Base-by-base conservation (phyloP, 2,797 vertebrate genomes). In the Parauchenoglanis punctatus region DNA sequence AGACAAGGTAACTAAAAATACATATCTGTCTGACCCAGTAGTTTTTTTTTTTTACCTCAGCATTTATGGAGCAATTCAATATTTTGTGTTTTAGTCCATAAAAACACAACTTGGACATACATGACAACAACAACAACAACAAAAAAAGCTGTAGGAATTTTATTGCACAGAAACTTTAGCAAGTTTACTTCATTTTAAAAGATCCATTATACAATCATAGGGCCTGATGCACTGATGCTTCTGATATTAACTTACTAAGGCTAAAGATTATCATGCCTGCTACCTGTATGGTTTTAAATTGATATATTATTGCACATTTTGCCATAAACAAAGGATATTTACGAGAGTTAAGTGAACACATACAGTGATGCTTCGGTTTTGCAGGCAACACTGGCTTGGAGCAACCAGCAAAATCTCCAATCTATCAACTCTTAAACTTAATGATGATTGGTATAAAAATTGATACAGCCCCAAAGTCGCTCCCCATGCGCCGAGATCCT, bases 11-110 rank as follows among this genome's bases (percentile, higher is more conserved):
- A 67, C 2, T 40, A 46, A 78, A 67, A 54, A 72, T 40, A 44
- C 35, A 40, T 46, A 73, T 73, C 10, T 25, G 20, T 20, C 70
- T 46, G 44, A 20, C 10, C 44, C 49, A 44, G 18, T 44, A 72
- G 35, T 6, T 72, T 72, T 72, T 52, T 54, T 58, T 82, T 35
- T 3, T 13, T 58, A 40, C 23, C 49, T 15, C 56, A 40, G 7
- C 23, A 83, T 31, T 83, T 75, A 52, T 76, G 12, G 25, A 52
- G 73, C 5, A n/a, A 23, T 52, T 12, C 13, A 28, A 13, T 52
- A 40, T 40, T 63, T 25, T 40, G 20, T 93, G 91, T 93, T 93
- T 94, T 89, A 88, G 91, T 54, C 87, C 77, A 84, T 49, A 20
- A 84, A 76, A 63, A 82, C 59, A 85, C 68, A 88, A 87, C 44